phyloP scores from a whole-genome alignment of 2,797 vertebrate genomes.

The Eulemur coronatus region DNA sequence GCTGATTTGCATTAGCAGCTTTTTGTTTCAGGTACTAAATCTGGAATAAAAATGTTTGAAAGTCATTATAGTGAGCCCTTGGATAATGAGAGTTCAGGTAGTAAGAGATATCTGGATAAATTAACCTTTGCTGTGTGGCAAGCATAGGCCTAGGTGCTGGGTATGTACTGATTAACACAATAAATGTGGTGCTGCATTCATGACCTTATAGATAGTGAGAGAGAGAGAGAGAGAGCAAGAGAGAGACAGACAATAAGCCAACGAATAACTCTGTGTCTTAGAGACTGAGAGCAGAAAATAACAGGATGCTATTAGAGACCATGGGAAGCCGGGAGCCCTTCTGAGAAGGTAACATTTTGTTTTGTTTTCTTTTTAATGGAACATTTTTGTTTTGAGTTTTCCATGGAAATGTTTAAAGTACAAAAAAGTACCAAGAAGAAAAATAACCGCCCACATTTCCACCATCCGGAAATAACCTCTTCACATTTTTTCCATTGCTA shows the following conservation, averaged over 20 bases:
- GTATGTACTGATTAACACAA: conserved; percentile 10
- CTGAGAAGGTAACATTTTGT: conserved; percentile 52
- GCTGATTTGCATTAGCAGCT: background rate
- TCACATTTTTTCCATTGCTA: conserved; percentile 8
- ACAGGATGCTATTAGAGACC: conserved; percentile 24
- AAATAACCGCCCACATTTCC: conserved; percentile 43
- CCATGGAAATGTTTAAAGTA: conserved; percentile 50
- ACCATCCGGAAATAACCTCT: conserved; percentile 55
- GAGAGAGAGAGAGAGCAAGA: conserved; percentile 8
- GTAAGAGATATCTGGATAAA: background rate
- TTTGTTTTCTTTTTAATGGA: conserved; percentile 40
- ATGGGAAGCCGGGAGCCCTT: background rate
- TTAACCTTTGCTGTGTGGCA: background rate
- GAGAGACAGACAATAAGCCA: background rate
- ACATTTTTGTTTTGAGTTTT: conserved; percentile 66
- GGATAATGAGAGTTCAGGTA: background rate
- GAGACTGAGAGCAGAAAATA: conserved; percentile 25
- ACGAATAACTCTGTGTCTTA: background rate
- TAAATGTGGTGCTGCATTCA: background rate
- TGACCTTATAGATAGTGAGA: background rate
- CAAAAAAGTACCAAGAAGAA: conserved; percentile 57
- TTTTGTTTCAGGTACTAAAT: conserved; percentile 42
- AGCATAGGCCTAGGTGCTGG: background rate
- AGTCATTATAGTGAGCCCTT: conserved; percentile 13
- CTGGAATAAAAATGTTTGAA: background rate